Conservation (phyloP, 1,140 invertebrate genomes). For the Cheumatopsyche charites region DNA sequence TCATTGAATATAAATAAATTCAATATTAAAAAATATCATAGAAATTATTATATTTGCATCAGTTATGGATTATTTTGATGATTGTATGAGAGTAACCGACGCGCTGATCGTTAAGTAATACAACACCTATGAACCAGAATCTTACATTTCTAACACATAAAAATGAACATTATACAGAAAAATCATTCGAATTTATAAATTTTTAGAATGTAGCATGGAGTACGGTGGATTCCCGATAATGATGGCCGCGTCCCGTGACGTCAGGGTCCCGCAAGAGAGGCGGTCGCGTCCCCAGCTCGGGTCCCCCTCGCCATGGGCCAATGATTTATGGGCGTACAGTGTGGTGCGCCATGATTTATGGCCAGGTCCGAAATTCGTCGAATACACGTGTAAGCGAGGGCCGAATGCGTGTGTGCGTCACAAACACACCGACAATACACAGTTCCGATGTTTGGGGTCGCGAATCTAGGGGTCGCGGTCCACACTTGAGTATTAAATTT, state of each 20-base stretch:
- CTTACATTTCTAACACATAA: too few species aligned
- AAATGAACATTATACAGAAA: too few species aligned
- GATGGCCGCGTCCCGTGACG: slow-evolving; percentile 4
- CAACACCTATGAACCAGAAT: too few species aligned
- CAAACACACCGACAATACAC: slow-evolving; percentile 4
- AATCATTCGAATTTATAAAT: too few species aligned
- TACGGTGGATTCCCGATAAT: slow-evolving; percentile 10
- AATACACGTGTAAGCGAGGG: slow-evolving; percentile 30
- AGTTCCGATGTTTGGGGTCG: not conserved
- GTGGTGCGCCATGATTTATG: slow-evolving; percentile 49
- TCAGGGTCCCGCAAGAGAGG: slow-evolving; percentile 35
- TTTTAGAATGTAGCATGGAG: too few species aligned
- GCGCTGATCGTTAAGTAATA: too few species aligned
- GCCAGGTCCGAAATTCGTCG: slow-evolving; percentile 47
- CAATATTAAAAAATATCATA: too few species aligned
- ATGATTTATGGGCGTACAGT: slow-evolving; percentile 48
- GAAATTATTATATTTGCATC: too few species aligned
- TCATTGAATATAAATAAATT: too few species aligned
- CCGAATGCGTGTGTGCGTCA: slow-evolving; percentile 12
- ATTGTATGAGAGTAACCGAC: too few species aligned
- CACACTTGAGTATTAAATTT: not conserved
- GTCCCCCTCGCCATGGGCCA: slow-evolving; percentile 31
- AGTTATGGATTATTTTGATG: too few species aligned
- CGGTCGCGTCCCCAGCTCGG: slow-evolving; percentile 7
- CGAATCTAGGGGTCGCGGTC: not conserved